Evolutionary conservation across 1,140 invertebrate species (phyloP), one percentile per base, ranked within the genome.

Genomic region (Antheraea mylitta): DNA sequence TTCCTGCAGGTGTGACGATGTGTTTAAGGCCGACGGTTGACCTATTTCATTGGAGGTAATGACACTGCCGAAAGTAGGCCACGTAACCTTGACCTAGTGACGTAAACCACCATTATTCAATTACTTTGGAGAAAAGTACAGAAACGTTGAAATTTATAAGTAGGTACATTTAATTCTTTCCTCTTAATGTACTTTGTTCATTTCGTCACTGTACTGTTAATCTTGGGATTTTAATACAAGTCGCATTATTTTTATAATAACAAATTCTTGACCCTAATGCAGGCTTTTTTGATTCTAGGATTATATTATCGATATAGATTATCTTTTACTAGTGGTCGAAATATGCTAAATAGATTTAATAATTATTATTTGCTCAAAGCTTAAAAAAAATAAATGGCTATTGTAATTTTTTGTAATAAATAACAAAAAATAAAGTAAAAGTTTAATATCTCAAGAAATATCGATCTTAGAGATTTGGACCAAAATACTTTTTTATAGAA

Each of bases 11-110:
- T 62, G 18, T 72, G 13, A 64, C 45, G 61, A 11, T 61, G 9
- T 16, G n/a, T 18, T 62, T 71, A 77, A 77, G 76, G 73, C 69
- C 69, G 59, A 37, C 37, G 67, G 16, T 37, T 61, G 71, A 71
- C 70, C 69, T 42, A 70, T 73, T 71, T 75, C 53, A 42, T 48
- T 45, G 64, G 58, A 65, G 69, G 48, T 60, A 68, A 58, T 45
- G 65, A 58, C 66, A 63, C 65, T 59, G 42, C 36, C 53, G 48
- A 19, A 72, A 59, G 42, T 78, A 65, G 69, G 71, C 64, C 66
- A 62, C 62, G 11, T 22, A 66, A 64, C 68, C 69, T 42, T 71
- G 71, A 71, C 73, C 73, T 73, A 66, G 64, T 63, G 61, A 71
- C 61, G 61, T 63, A 36, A 63, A 5, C 18, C 65, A 19, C 66